Evolutionary conservation across 2,797 vertebrate genomes (phyloP), one percentile per base, ranked within the genome.

Genomic region (Mustela erminea): DNA sequence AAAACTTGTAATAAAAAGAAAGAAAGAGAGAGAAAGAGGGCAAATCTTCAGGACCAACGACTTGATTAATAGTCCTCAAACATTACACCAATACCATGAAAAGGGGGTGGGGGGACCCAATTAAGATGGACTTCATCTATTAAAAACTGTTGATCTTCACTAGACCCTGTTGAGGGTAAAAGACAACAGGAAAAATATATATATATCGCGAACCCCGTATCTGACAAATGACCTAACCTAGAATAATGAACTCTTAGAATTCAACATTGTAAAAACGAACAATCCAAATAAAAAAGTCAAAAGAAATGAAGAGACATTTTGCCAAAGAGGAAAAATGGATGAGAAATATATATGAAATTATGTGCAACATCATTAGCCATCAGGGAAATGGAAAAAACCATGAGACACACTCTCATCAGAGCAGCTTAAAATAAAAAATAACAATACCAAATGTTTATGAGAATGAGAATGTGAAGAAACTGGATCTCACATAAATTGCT

Each of bases 301-400:
- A 38, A 88, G 77, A 81, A 18, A 88, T 21, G 25, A 91, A 85
- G 49, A 54, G 93, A 78, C 11, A 75, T 38, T 80, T 90, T 43
- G 81, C 32, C 32, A 87, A 86, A 83, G 54, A 52, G 49, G 35
- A 81, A 43, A 93, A 43, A 77, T 56, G 43, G 23, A 92, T 15
- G 9, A 92, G 25, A 64, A 92, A 86, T 49, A 74, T 74, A 90
- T 27, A 70, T 27, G 70, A 94, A 89, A 94, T 54, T 49, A 86
- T 46, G 43, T 87, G 43, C 35, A 83, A 68, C 23, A 89, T 43
- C 52, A 86, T 95, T 75, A 90, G 88, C 8, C 70, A 90, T 62
- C 46, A 78, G 25, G 18, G 54, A 95, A 87, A 74, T 66, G 38
- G n/a, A 96, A 88, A 93, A 78, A 93, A 95, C 15, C 12, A 54